Evolutionary conservation across 1,140 invertebrate genomes (phyloP).

Genomic region (Drosophila chauvacae): DNA sequence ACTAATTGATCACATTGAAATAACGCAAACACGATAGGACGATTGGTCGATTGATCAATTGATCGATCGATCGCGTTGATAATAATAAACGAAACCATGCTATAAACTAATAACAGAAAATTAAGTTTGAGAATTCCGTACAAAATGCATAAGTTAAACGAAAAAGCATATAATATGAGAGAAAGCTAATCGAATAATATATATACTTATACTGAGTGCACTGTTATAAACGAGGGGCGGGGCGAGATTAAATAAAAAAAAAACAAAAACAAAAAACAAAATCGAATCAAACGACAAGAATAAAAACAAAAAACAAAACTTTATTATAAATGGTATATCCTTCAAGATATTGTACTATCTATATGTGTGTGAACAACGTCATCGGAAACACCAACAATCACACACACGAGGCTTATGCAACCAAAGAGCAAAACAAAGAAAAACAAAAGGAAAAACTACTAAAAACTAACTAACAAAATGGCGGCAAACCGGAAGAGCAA

Average conservation of each 20-base stretch:
- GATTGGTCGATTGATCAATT: slow-evolving; percentile 22
- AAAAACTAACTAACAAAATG: slow-evolving; percentile 18
- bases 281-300: slow-evolving; percentile 43
- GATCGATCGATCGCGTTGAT: slow-evolving; percentile 14
- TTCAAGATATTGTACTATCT: slow-evolving; percentile 50
- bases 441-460: slow-evolving; percentile 9
- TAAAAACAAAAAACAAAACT: slow-evolving; percentile 11
- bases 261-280: slow-evolving; percentile 38
- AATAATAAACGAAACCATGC: slow-evolving; percentile 57
- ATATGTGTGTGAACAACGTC: slow-evolving; percentile 43
- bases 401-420: slow-evolving; percentile 68
- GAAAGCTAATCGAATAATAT: slow-evolving; percentile 62
- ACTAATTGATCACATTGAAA: slow-evolving; percentile 56
- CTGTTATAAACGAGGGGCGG: slow-evolving; percentile 83
- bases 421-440: slow-evolving; percentile 13
- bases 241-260: slow-evolving; percentile 82
- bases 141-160: slow-evolving; percentile 71
- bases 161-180: slow-evolving; percentile 57
- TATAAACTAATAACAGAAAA: slow-evolving; percentile 75
- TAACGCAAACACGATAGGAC: slow-evolving; percentile 26
- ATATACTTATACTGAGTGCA: slow-evolving; percentile 83
- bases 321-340: slow-evolving; percentile 49
- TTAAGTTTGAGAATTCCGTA: slow-evolving; percentile 80
- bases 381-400: slow-evolving; percentile 44
- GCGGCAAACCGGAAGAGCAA: slow-evolving; percentile 18